Conservation (phyloP, 1,140 invertebrate species). For the Coelopa frigida region DNA sequence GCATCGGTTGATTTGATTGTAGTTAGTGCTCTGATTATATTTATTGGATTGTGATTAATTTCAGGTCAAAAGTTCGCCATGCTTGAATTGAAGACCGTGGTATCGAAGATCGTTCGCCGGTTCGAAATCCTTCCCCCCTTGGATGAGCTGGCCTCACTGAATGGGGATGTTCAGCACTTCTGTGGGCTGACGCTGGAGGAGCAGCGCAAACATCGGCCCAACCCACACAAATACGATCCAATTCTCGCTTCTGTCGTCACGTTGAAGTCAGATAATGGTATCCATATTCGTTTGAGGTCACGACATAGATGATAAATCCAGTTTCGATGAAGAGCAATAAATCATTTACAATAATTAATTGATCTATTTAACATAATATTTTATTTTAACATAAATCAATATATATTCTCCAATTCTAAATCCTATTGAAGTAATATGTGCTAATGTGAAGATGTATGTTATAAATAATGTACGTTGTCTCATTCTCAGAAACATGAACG, state of each 20-base stretch:
- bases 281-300: conserved; percentile 25
- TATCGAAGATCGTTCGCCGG: conserved; percentile 45
- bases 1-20: conserved; percentile 23
- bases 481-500: too few relatives aligned
- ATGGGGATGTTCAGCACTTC: conserved; percentile 26
- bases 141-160: conserved; percentile 28
- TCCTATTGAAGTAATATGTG: too few relatives aligned
- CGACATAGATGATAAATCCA: too few relatives aligned
- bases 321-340: too few relatives aligned
- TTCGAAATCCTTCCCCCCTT: conserved; percentile 34
- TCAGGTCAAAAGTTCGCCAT: conserved; percentile 48
- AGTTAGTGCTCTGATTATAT: background rate
- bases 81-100: conserved; percentile 45
- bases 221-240: conserved; percentile 34
- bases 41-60: too few relatives aligned
- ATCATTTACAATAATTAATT: too few relatives aligned
- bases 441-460: too few relatives aligned
- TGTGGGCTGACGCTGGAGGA: conserved; percentile 19
- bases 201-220: conserved; percentile 11
- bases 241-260: conserved; percentile 29
- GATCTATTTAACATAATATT: too few relatives aligned
- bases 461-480: too few relatives aligned
- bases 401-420: too few relatives aligned
- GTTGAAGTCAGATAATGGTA: conserved; percentile 34
- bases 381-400: too few relatives aligned